A percentile compares a stretch with the other conserved stretches of the same genome.
These are phyloP conservation scores for Cuculus canorus DNA, from an alignment of 2,797 vertebrate species.

Conservation along the genomic window DNA sequence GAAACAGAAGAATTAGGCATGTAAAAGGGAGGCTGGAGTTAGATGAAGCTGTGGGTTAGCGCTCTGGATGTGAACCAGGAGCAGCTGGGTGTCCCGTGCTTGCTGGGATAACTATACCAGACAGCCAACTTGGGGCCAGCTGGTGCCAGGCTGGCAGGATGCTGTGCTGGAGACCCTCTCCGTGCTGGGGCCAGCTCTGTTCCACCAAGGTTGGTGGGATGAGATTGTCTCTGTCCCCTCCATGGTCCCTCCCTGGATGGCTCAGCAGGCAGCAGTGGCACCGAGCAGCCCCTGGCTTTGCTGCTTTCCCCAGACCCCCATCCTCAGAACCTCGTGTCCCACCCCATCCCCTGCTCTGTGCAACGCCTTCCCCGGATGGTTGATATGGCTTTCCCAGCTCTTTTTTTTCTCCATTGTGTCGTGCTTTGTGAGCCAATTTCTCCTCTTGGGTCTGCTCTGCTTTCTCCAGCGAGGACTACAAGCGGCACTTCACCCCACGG, in stretches of 20 bases:
- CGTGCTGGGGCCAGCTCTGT: fast-evolving
- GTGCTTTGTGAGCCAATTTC: neutral
- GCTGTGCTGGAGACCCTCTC: neutral
- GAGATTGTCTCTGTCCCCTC: neutral
- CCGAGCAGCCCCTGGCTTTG: fast-evolving
- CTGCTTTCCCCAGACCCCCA: neutral
- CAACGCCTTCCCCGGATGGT: fast-evolving
- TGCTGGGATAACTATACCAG: neutral
- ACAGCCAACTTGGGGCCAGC: neutral
- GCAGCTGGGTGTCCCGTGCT: neutral
- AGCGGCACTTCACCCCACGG: slow-evolving; percentile 86
- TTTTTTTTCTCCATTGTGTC: neutral
- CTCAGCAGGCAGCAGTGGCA: neutral
- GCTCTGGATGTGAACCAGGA: slow-evolving; percentile 8
- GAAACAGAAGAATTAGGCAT: neutral
- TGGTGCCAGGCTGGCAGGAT: fast-evolving
- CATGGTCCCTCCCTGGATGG: neutral
- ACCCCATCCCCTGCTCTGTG: neutral
- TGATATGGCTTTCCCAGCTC: fast-evolving
- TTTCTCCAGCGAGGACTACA: slow-evolving; percentile 87
- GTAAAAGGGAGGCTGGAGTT: neutral
- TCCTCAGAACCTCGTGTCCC: neutral
- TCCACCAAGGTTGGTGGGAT: neutral
- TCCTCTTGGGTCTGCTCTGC: neutral
- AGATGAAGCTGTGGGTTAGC: neutral